These are phyloP conservation scores for Drosophila nasuta DNA, from an alignment of 1,140 invertebrate species.

Conservation along the genomic window DNA sequence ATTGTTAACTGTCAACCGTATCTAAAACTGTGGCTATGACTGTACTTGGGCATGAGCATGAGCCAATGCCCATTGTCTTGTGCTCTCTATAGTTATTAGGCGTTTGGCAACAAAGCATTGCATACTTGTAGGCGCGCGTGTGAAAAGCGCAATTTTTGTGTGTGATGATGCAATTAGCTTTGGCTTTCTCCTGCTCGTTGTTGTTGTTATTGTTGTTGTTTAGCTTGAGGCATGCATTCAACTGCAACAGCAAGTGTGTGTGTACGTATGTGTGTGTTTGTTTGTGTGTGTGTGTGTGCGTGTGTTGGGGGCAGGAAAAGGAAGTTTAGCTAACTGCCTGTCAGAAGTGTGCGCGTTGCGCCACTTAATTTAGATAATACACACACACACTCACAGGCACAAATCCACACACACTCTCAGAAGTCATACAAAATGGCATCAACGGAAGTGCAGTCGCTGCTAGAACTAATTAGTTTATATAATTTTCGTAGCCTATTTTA, in stretches of 20 bases:
- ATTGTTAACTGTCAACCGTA: slow-evolving; percentile 32
- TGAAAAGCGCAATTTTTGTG: slow-evolving; percentile 47
- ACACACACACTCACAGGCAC: slow-evolving; percentile 29
- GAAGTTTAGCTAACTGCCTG: slow-evolving; percentile 66
- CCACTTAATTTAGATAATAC: slow-evolving; percentile 82
- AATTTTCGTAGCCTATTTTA: slow-evolving; percentile 70
- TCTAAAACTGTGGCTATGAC: slow-evolving; percentile 24
- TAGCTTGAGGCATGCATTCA: slow-evolving; percentile 69
- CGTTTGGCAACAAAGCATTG: slow-evolving; percentile 61
- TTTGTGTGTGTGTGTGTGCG: slow-evolving; percentile 32
- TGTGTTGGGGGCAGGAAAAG: slow-evolving; percentile 64
- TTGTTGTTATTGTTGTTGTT: slow-evolving; percentile 18
- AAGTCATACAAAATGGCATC: slow-evolving; percentile 44
- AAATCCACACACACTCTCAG: slow-evolving; percentile 4
- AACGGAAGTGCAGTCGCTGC: slow-evolving; percentile 66
- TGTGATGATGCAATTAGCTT: slow-evolving; percentile 75
- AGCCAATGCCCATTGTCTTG: slow-evolving; percentile 1
- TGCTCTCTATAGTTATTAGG: slow-evolving; percentile 69
- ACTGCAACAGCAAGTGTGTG: slow-evolving; percentile 44
- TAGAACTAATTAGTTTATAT: slow-evolving; percentile 79
- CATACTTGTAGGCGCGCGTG: slow-evolving; percentile 49
- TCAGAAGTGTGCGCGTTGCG: slow-evolving; percentile 48
- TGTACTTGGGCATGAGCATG: background rate
- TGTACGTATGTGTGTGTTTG: background rate
- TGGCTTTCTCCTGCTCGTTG: slow-evolving; percentile 41